Evolutionary conservation across 2,888 invertebrate genomes (phyloP).

Genomic region (Meghimatium bilineatum): DNA sequence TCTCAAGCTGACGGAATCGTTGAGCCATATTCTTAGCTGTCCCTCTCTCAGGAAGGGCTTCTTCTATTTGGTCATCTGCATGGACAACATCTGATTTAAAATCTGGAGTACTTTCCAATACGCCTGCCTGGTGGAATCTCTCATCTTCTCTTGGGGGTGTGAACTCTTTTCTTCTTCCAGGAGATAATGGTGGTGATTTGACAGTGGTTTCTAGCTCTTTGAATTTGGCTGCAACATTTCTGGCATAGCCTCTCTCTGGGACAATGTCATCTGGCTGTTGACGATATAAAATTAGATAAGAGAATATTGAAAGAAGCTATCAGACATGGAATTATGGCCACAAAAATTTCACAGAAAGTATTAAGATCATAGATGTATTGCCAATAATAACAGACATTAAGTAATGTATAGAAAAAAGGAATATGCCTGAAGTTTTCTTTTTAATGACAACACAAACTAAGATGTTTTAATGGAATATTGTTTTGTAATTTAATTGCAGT

Average conservation of each 20-base stretch:
- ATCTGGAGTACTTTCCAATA: constrained; percentile 64
- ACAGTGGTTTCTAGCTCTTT: constrained; percentile 62
- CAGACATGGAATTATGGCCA: neutral
- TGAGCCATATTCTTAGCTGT: constrained; percentile 64
- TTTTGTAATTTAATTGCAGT: too few relatives aligned
- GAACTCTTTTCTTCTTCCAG: constrained; percentile 61
- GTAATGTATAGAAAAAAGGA: too few relatives aligned
- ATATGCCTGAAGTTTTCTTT: too few relatives aligned
- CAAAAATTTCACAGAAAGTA: neutral
- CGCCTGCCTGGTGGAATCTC: constrained; percentile 56
- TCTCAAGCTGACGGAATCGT: constrained; percentile 65
- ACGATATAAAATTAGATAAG: neutral
- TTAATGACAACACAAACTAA: too few relatives aligned
- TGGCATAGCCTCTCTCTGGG: constrained; percentile 65
- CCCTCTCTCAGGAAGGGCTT: constrained; percentile 66
- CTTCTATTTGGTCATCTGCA: constrained; percentile 57
- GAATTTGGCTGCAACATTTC: constrained; percentile 67
- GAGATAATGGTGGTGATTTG: constrained; percentile 60
- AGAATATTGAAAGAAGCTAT: neutral
- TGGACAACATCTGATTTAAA: constrained; percentile 59
- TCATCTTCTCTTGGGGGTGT: constrained; percentile 66
- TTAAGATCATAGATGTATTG: too few relatives aligned
- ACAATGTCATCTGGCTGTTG: constrained; percentile 58
- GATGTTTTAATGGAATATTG: too few relatives aligned
- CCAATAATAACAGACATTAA: too few relatives aligned